These are phyloP conservation scores for Clanis bilineata DNA, from an alignment of 2,888 invertebrate genomes.

Conservation along the genomic window DNA sequence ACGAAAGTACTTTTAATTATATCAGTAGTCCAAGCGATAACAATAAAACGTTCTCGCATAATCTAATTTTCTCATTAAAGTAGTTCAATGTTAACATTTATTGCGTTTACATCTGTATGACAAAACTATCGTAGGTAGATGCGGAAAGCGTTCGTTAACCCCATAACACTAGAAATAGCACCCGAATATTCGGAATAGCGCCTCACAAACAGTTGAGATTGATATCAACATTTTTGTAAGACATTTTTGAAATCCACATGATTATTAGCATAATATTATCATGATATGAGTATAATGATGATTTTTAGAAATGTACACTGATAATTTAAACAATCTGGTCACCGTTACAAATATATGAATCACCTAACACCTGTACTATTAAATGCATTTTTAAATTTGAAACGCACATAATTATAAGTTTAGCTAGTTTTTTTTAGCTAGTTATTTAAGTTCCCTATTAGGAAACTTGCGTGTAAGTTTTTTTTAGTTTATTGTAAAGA, in stretches of 20 bases:
- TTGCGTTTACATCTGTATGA: constrained; percentile 23
- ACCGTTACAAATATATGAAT: no score
- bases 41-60: not conserved
- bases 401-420: no score
- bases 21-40: not conserved
- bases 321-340: no score
- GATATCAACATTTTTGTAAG: not conserved
- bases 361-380: no score
- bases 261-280: not conserved
- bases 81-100: constrained; percentile 30
- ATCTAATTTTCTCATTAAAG: constrained; percentile 6
- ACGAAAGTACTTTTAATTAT: not conserved
- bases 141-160: constrained; percentile 31
- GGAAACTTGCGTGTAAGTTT: no score
- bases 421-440: no score
- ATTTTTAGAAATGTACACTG: not conserved
- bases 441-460: no score
- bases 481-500: no score
- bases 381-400: no score
- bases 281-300: not conserved
- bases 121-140: constrained; percentile 25
- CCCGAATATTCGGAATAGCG: constrained; percentile 8
- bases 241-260: not conserved
- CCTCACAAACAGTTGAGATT: not conserved
- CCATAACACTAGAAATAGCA: constrained; percentile 30